These are phyloP conservation scores for Gallirallus australis DNA, from an alignment of 2,797 vertebrate species.

Conservation along the genomic window DNA sequence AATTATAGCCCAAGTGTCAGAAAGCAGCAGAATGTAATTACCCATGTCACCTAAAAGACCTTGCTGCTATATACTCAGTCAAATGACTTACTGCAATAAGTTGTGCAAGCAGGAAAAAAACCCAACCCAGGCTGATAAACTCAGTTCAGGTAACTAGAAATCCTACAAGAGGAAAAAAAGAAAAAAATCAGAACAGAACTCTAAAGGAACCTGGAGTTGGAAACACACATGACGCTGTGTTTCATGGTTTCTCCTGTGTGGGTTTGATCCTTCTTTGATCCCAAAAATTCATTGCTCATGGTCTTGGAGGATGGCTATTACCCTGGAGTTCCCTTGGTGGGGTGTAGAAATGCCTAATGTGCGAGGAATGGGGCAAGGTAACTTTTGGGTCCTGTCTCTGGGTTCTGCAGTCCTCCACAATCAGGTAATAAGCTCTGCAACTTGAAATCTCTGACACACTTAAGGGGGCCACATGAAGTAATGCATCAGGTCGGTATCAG, in stretches of 20 bases:
- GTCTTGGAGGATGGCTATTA: neutral
- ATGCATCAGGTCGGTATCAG: neutral
- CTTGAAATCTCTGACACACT: neutral
- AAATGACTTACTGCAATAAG: neutral
- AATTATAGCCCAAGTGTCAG: neutral
- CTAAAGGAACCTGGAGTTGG: neutral
- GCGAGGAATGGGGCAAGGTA: neutral
- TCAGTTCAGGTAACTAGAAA: neutral
- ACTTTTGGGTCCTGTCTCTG: neutral
- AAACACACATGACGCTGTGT: neutral
- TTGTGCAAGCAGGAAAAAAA: neutral
- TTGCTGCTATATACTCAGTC: neutral
- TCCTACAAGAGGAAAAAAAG: neutral
- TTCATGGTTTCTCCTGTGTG: fast-evolving
- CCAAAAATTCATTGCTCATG: neutral
- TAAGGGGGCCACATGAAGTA: neutral
- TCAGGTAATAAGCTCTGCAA: neutral
- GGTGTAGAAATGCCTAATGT: neutral
- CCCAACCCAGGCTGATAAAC: neutral
- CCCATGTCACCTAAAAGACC: neutral
- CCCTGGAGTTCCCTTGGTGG: neutral
- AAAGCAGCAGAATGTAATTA: neutral
- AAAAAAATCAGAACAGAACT: neutral
- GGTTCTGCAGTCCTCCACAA: neutral
- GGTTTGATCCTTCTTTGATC: neutral